These are phyloP conservation scores for Philaenus spumarius DNA, from an alignment of 1,140 invertebrate species.

Conservation along the genomic window DNA sequence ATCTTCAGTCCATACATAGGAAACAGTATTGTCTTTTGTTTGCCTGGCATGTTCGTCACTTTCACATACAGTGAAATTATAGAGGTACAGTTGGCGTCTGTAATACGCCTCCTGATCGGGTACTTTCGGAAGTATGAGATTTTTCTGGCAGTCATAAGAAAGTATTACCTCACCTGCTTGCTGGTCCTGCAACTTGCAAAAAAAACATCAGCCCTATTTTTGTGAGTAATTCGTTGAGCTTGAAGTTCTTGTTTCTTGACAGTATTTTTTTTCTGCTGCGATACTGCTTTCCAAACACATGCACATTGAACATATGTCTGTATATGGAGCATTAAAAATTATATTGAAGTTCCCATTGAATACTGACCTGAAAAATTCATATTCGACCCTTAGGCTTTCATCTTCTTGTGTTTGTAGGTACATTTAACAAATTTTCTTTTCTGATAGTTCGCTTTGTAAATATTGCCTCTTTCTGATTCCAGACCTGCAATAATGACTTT, in stretches of 20 bases:
- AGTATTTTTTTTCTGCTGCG: not conserved
- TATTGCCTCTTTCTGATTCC: not conserved
- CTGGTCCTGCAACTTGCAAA: not conserved
- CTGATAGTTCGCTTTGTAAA: not conserved
- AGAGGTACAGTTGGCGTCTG: constrained; percentile 25
- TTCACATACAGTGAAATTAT: constrained; percentile 21
- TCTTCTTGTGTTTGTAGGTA: not conserved
- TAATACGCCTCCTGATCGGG: constrained; percentile 35
- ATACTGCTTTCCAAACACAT: not conserved
- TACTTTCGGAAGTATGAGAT: constrained; percentile 31
- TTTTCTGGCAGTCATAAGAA: constrained; percentile 35
- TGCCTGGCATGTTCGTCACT: not conserved
- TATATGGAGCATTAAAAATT: not conserved
- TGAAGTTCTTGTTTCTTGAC: not conserved
- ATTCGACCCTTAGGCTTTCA: not conserved
- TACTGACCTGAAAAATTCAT: not conserved
- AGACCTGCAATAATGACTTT: not conserved
- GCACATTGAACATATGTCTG: not conserved
- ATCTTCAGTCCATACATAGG: constrained; percentile 18
- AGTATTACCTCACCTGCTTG: constrained; percentile 16
- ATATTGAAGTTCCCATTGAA: not conserved
- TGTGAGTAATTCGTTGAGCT: not conserved
- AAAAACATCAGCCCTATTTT: not conserved
- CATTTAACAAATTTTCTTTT: not conserved
- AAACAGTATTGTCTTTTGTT: constrained; percentile 11